phyloP scores from a whole-genome alignment of 2,113 vertebrate genomes.

The Plectropomus leopardus region DNA sequence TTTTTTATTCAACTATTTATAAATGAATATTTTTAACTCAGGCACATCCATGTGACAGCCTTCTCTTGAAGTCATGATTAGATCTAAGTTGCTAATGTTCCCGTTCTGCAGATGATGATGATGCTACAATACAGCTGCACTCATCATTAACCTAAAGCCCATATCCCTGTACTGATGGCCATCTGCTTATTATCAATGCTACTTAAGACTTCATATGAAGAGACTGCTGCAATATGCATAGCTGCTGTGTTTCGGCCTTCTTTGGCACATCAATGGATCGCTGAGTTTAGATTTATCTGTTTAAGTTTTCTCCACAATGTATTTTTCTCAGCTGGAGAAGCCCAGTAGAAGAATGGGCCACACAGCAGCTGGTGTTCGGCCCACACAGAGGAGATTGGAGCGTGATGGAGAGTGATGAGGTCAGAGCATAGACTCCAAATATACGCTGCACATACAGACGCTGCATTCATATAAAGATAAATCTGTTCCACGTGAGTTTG shows the following conservation, averaged over 20 bases:
- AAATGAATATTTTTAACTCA: neutral
- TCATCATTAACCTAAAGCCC: neutral
- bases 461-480: slow-evolving; percentile 11
- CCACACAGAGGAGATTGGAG: slow-evolving; percentile 12
- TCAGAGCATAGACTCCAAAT: slow-evolving; percentile 5
- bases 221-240: neutral
- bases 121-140: neutral
- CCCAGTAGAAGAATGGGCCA: neutral
- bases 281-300: neutral
- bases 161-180: too few species aligned
- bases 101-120: neutral
- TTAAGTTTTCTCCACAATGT: neutral
- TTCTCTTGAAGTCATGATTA: neutral
- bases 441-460: neutral
- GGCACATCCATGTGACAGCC: neutral
- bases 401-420: neutral
- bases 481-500: neutral
- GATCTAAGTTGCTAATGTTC: neutral
- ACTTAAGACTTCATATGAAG: neutral
- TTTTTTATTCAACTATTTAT: neutral
- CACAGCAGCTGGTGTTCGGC: neutral
- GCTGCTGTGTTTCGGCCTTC: neutral
- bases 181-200: neutral
- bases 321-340: slow-evolving; percentile 3
- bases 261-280: neutral